Conservation (phyloP, 2,113 vertebrate genomes). For the Pangasianodon hypophthalmus region DNA sequence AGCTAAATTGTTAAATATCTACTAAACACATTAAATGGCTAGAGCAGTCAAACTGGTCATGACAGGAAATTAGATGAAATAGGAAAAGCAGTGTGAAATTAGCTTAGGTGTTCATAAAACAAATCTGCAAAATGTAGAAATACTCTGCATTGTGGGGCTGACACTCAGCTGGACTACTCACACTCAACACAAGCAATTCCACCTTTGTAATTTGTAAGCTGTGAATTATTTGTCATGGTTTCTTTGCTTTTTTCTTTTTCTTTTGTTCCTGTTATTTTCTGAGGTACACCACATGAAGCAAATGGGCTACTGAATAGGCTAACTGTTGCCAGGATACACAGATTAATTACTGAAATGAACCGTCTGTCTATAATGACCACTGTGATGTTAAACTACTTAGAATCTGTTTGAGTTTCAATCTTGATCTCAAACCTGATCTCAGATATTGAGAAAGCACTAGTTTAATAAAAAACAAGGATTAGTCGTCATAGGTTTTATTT, state of each 20-base stretch:
- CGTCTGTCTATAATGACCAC: neutral
- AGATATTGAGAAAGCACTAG: neutral
- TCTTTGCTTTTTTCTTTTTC: neutral
- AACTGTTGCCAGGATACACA: neutral
- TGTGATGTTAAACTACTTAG: neutral
- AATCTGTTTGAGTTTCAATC: neutral
- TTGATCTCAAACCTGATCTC: neutral
- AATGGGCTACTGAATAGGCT: neutral
- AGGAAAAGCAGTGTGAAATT: neutral
- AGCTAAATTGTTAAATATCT: neutral
- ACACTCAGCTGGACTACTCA: neutral
- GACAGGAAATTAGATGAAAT: neutral
- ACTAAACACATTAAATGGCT: neutral
- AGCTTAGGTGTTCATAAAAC: too few species aligned
- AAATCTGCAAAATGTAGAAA: too few species aligned
- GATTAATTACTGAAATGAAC: neutral
- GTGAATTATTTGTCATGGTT: neutral
- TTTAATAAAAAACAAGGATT: neutral
- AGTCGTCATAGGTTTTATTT: neutral
- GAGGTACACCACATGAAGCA: neutral
- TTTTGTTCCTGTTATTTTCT: neutral
- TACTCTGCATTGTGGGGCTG: too few species aligned
- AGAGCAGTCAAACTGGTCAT: neutral
- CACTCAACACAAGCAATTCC: neutral
- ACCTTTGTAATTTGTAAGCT: neutral